These are phyloP conservation scores for Scaptomyza caliginosa DNA, from an alignment of 2,888 invertebrate genomes.

Conservation along the genomic window DNA sequence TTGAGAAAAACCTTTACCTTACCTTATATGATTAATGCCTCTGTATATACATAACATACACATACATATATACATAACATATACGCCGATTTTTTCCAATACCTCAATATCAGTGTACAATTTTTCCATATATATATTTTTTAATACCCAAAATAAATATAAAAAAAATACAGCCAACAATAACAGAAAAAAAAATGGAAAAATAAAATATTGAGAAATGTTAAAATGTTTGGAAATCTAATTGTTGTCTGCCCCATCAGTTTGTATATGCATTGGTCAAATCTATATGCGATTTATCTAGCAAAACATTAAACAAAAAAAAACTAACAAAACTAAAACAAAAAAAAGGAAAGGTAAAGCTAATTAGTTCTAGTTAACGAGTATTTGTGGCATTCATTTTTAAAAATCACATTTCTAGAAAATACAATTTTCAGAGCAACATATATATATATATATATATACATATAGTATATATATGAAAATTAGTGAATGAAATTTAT, in stretches of 20 bases:
- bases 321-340: not conserved
- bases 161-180: slow-evolving; percentile 1
- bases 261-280: slow-evolving; percentile 49
- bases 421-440: slow-evolving; percentile 56
- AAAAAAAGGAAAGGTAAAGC: slow-evolving; percentile 29
- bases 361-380: slow-evolving; percentile 42
- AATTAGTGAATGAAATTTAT: slow-evolving; percentile 55
- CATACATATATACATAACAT: slow-evolving; percentile 47
- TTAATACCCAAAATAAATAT: slow-evolving; percentile 51
- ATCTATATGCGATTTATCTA: slow-evolving; percentile 59
- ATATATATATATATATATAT: not conserved
- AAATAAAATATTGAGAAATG: slow-evolving; percentile 32
- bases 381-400: slow-evolving; percentile 55
- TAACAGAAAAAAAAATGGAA: slow-evolving; percentile 22
- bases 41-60: slow-evolving; percentile 54
- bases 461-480: slow-evolving; percentile 27
- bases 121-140: slow-evolving; percentile 77
- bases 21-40: slow-evolving; percentile 34
- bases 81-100: slow-evolving; percentile 79
- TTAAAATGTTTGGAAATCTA: slow-evolving; percentile 73
- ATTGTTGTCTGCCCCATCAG: slow-evolving; percentile 69
- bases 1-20: slow-evolving; percentile 24
- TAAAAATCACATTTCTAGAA: slow-evolving; percentile 45
- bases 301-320: slow-evolving; percentile 12
- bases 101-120: slow-evolving; percentile 78